These are phyloP conservation scores for Poeciliopsis paucimaculata DNA, from an alignment of 2,797 vertebrate genomes.

Conservation along the genomic window DNA sequence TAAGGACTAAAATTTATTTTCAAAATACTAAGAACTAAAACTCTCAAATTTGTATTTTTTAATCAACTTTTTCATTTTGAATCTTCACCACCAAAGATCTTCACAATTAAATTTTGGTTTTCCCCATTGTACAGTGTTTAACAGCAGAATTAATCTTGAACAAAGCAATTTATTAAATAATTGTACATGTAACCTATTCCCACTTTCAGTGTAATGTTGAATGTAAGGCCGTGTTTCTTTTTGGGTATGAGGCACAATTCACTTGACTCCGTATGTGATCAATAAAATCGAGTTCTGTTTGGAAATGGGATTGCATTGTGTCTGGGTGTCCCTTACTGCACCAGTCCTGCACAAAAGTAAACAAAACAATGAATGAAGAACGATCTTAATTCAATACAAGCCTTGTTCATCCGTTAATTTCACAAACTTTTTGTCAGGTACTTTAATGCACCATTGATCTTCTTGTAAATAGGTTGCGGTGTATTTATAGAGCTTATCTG, in stretches of 20 bases:
- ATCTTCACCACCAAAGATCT: neutral
- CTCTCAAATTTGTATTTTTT: neutral
- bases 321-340: conserved; percentile 17
- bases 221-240: neutral
- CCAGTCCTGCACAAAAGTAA: conserved; percentile 39
- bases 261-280: conserved; percentile 58
- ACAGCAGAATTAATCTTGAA: neutral
- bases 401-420: conserved; percentile 49
- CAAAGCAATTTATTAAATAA: conserved; percentile 1
- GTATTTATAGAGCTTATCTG: conserved; percentile 18
- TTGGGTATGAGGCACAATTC: conserved; percentile 31
- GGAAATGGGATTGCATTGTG: conserved; percentile 41
- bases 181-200: neutral
- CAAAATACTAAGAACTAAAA: neutral
- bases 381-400: conserved; percentile 53
- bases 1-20: neutral
- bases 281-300: conserved; percentile 53
- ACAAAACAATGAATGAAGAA: conserved; percentile 63
- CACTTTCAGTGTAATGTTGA: conserved; percentile 1
- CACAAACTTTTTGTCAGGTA: conserved; percentile 45
- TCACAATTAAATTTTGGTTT: neutral
- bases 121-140: neutral
- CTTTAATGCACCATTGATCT: conserved; percentile 52
- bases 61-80: neutral
- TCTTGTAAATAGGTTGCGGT: conserved; percentile 33